A percentile compares a stretch with the other conserved stretches of the same genome.
Evolutionary conservation across 2,113 vertebrate species (phyloP).

Genomic region (Phalacrocorax carbo): DNA sequence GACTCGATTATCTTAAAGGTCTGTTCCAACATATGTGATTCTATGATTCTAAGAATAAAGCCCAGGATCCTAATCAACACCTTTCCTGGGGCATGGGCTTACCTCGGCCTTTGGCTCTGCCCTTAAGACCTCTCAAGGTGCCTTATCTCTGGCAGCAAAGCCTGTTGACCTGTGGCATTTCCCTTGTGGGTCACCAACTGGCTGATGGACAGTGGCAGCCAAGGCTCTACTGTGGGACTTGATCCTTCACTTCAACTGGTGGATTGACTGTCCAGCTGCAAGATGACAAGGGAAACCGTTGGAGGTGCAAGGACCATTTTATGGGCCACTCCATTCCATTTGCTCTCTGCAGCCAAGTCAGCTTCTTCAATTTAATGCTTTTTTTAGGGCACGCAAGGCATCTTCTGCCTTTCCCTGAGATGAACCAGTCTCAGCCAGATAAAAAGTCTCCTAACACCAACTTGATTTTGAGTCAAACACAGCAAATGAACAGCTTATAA

Average conservation of each 20-base stretch:
- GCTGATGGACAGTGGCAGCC: neutral
- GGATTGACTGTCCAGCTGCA: neutral
- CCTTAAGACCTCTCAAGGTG: neutral
- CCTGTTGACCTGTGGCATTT: neutral
- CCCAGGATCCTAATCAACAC: neutral
- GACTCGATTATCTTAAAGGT: too few species aligned
- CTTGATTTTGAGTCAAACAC: neutral
- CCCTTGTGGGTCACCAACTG: neutral
- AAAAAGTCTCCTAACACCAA: neutral
- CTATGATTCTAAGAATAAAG: neutral
- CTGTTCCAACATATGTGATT: too few species aligned
- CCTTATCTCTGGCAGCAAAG: neutral
- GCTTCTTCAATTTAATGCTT: neutral
- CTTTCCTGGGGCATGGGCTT: neutral
- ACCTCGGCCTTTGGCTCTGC: neutral
- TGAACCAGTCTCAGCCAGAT: neutral
- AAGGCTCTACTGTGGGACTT: neutral
- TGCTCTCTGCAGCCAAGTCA: neutral
- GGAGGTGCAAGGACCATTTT: neutral
- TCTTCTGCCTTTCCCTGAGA: neutral
- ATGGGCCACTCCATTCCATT: neutral
- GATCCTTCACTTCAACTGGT: neutral
- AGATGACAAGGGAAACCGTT: neutral
- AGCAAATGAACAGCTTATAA: neutral
- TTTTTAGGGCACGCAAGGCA: neutral